phyloP scores from a whole-genome alignment of 2,888 invertebrate genomes.

The Nysson spinosus region DNA sequence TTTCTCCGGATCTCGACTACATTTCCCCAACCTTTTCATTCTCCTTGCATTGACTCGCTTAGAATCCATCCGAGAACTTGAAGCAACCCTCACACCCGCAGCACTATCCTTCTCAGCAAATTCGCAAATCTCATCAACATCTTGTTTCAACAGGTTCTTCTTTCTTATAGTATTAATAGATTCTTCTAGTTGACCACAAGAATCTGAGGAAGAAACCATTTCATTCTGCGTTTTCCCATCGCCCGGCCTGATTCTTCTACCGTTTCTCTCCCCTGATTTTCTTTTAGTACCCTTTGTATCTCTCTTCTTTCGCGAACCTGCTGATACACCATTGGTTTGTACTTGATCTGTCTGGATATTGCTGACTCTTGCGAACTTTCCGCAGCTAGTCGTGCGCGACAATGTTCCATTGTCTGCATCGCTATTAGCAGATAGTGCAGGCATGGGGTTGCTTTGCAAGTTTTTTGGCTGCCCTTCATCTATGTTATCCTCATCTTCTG shows the following conservation, averaged over 20 bases:
- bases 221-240: conserved; percentile 27
- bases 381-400: conserved; percentile 66
- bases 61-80: conserved; percentile 71
- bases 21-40: conserved; percentile 38
- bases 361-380: conserved; percentile 70
- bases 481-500: conserved; percentile 58
- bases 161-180: conserved; percentile 19
- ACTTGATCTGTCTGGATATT: conserved; percentile 36
- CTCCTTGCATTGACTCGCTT: conserved; percentile 53
- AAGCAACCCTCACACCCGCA: conserved; percentile 77
- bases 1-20: conserved; percentile 38
- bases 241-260: conserved; percentile 30
- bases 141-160: conserved; percentile 31
- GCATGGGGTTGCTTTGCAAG: conserved; percentile 80
- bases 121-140: conserved; percentile 67
- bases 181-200: conserved; percentile 27
- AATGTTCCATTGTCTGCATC: conserved; percentile 62
- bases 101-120: conserved; percentile 73
- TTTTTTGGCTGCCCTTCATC: conserved; percentile 78
- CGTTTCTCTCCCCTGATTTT: conserved; percentile 37
- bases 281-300: conserved; percentile 46
- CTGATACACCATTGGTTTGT: conserved; percentile 21
- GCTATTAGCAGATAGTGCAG: conserved; percentile 78
- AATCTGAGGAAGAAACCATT: conserved; percentile 45
- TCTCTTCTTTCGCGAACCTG: conserved; percentile 49